Conservation (phyloP, 2,888 invertebrate genomes). For the Tromatobia lineatoria region DNA sequence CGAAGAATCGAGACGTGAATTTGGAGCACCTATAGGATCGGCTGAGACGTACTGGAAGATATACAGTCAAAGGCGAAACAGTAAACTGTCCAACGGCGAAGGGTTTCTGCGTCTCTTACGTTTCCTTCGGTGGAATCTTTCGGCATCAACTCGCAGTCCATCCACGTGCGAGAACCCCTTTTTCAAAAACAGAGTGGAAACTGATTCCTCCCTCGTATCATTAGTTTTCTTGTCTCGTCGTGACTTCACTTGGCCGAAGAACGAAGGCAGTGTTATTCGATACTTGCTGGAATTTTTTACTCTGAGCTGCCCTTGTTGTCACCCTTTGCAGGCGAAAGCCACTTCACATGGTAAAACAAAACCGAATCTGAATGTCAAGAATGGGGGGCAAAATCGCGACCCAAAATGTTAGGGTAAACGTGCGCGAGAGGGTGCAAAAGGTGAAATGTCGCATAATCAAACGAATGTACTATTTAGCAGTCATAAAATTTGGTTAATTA, state of each 20-base stretch:
- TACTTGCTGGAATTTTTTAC: slow-evolving; percentile 15
- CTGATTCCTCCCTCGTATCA: slow-evolving; percentile 59
- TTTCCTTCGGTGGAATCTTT: slow-evolving; percentile 34
- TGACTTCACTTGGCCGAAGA: slow-evolving; percentile 8
- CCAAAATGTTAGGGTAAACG: too few relatives aligned
- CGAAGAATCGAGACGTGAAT: slow-evolving; percentile 48
- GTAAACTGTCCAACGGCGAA: slow-evolving; percentile 14
- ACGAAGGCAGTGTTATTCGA: slow-evolving; percentile 4
- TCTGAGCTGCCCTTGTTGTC: not conserved
- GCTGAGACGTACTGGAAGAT: slow-evolving; percentile 8
- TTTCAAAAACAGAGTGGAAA: slow-evolving; percentile 49
- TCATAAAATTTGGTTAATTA: too few relatives aligned
- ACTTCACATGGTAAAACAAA: slow-evolving; percentile 31
- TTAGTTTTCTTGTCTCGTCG: slow-evolving; percentile 63
- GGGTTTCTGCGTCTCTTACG: slow-evolving; percentile 46
- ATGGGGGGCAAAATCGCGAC: too few relatives aligned
- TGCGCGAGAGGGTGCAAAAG: too few relatives aligned
- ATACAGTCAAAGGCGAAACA: slow-evolving; percentile 31
- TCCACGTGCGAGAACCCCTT: slow-evolving; percentile 39
- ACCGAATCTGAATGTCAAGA: slow-evolving; percentile 35
- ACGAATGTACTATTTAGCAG: too few relatives aligned
- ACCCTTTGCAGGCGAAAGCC: not conserved
- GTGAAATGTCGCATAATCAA: too few relatives aligned
- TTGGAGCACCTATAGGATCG: slow-evolving; percentile 22
- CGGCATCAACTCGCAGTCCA: slow-evolving; percentile 7